Evolutionary conservation across 2,797 vertebrate species (phyloP), one percentile per base, ranked within the genome.

Genomic region (Acanthornis magna): DNA sequence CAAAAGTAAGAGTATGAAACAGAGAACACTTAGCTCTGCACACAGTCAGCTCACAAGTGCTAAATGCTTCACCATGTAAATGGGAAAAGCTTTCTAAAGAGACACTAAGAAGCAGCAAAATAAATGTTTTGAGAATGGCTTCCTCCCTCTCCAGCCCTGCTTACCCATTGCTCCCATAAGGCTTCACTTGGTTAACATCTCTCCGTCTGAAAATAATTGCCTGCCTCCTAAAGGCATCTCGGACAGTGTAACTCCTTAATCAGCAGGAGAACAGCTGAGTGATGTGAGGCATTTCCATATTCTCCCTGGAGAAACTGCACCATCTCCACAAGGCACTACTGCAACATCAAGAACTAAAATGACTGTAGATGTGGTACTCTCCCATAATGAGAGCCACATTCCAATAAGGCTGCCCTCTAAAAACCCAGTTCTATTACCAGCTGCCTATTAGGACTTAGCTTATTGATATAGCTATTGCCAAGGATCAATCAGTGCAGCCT

Each of bases 161-260:
- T 87, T 40, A 81, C 45, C 47, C 71, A 36, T 73, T 83, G n/a
- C 32, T 83, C 51, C 86, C 89, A 51, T 26, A 85, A 82, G 80
- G 84, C 61, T 63, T 84, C 73, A 66, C 73, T 25, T 75, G 47
- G 77, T 93, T 96, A 91, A 75, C 63, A 67, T 91, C 70, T 79
- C 82, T 91, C 43, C 1, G 0, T 29, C 73, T 89, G 86, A 94
- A 96, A 96, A 96, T 95, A 93, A 97, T 74, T 96, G 91, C 58
- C 65, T 81, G 67, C 68, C 91, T 95, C 85, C 25, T 6, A 88
- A 87, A 94, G 74, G 91, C 85, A 65, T 50, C 82, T 71, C 0
- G 8, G 82, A 86, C 86, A 53, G 40, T 22, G 57, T 87, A 72
- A 54, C 65, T 88, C 86, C 66, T 78, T 96, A 93, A 96, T 93